Evolutionary conservation across 2,113 vertebrate genomes (phyloP), one percentile per base, ranked within the genome.

Genomic region (Dasyornis broadbenti): DNA sequence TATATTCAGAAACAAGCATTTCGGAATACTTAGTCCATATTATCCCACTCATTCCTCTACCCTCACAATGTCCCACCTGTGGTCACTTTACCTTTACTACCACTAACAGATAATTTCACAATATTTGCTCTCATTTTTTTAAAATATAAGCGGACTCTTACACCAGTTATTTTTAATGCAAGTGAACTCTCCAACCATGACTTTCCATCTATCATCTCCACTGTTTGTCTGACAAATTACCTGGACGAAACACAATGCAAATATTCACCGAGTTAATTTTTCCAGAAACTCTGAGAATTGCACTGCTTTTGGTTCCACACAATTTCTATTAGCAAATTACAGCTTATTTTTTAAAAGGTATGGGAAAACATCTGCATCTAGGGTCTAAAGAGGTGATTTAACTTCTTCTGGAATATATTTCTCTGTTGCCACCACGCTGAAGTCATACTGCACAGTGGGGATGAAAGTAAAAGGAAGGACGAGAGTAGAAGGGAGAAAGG

Each of bases 361-460:
- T 28, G 27, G 33, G 56, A 72, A 3, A 7, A 1, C 33, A 39
- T n/a, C 47, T n/a, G 18, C 19, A 63, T 28, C 7, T 63, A 56
- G 12, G 22, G 8, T 53, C 27, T 82, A 39, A 47, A 82, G 10
- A 52, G 10, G 10, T 7, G 47, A 15, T 33, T 61, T 26, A 49
- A 4, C 15, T 88, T 49, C 28, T 82, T 59, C 59, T 77, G 64
- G 22, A 78, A 70, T 2, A 6, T 26, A 47, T 28, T 70, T 68
- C 35, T 31, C 33, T 92, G 33, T 20, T 3, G 5, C 12, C 47
- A 28, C 26, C 60, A 56, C 56, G 11, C 33, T 82, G 31, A 15
- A 3, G 2, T 47, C 22, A 33, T 24, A 15, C 14, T 71, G 49
- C 15, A 11, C 0, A 0, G 4, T 44, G 33, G 13, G 21, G 15